Evolutionary conservation across 2,797 vertebrate genomes (phyloP), one percentile per base, ranked within the genome.

Genomic region (Cyclura pinguis): DNA sequence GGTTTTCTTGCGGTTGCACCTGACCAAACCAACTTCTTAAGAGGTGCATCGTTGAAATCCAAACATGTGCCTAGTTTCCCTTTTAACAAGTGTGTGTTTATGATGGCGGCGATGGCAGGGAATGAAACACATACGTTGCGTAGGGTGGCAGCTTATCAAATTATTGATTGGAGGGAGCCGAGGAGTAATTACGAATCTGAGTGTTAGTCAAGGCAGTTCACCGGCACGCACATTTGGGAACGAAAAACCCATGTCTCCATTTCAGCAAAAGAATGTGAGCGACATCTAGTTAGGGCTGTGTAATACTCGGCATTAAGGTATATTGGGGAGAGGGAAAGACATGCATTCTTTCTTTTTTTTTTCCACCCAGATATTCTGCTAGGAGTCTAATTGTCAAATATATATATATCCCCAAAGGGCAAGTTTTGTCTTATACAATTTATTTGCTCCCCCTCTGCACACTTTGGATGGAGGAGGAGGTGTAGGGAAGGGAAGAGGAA

Each of bases 191-290:
- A 47, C 84, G 77, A 94, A 69, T 69, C 32, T 13, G 90, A 50
- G 83, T 92, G 73, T 73, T 84, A 90, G 29, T 87, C 24, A 93
- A 92, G 89, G 67, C 67, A 90, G 50, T 42, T 87, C 73, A 82
- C 52, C 24, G 69, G 35, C 87, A 85, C 72, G 88, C 47, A 91
- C 69, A 86, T 78, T 6, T 6, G 90, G 7, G 89, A 50, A 85
- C 64, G 3, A 29, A 3, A 77, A 20, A 24, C n/a, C 38, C 22
- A 77, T 6, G 7, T 83, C 73, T 64, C 13, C 22, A 14, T 85
- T 93, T 87, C 67, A 84, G 22, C 55, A 42, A 52, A 90, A 91
- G 92, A 0, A 85, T 38, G 38, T 55, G 5, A 80, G 90, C 50
- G 84, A n/a, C 9, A 20, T 18, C 64, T 74, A 47, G 55, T 18